These are phyloP conservation scores for Apeira syringaria DNA, from an alignment of 2,888 invertebrate genomes.

Conservation along the genomic window DNA sequence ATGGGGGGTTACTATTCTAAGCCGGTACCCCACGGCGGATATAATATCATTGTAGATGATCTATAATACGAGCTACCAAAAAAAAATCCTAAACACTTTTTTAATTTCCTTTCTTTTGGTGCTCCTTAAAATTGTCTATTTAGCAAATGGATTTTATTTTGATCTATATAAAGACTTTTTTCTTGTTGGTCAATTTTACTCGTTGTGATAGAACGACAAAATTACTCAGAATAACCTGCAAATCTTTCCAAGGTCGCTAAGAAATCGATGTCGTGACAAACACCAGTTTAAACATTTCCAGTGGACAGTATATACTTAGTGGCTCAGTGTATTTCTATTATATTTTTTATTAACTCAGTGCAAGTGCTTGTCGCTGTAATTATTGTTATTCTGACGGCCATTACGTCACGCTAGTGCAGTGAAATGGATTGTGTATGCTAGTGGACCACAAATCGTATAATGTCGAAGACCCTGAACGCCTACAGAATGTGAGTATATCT, in stretches of 20 bases:
- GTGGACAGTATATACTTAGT: conserved; percentile 43
- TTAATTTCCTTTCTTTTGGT: too few relatives aligned
- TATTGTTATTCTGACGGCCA: conserved; percentile 34
- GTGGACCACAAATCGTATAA: conserved; percentile 69
- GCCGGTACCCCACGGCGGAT: too few relatives aligned
- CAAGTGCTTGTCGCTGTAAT: conserved; percentile 36
- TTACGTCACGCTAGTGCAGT: conserved; percentile 54
- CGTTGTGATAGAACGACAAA: too few relatives aligned
- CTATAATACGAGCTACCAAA: too few relatives aligned
- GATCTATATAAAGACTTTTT: too few relatives aligned
- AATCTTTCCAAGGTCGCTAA: conserved; percentile 45
- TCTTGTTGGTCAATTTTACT: too few relatives aligned
- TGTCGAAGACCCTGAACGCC: conserved; percentile 95
- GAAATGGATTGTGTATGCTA: conserved; percentile 59
- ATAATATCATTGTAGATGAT: too few relatives aligned
- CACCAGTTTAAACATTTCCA: conserved; percentile 36
- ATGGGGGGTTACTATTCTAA: too few relatives aligned
- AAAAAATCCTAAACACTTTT: too few relatives aligned
- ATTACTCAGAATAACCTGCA: too few relatives aligned
- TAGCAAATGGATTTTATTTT: too few relatives aligned
- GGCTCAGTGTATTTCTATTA: conserved; percentile 46
- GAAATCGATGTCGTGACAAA: conserved; percentile 35
- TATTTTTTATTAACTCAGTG: conserved; percentile 39
- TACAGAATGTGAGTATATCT: conserved; percentile 92
- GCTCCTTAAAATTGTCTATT: too few relatives aligned